Evolutionary conservation across 1,140 invertebrate genomes (phyloP).

Genomic region (Cardiocondyla obscurior): DNA sequence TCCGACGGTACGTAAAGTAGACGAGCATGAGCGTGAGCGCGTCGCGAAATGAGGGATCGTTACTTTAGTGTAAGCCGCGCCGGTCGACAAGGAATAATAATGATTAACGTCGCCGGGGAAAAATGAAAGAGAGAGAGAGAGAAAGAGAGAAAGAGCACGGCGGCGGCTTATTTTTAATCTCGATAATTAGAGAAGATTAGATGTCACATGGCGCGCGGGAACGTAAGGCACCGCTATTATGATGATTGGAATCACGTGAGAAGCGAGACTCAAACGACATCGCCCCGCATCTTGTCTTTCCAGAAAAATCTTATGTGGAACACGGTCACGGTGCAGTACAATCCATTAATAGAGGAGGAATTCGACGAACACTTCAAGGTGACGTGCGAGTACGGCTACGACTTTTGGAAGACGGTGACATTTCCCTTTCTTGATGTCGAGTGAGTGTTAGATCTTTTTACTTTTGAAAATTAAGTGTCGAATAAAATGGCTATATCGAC

Average conservation of each 20-base stretch:
- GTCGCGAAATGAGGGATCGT: slow-evolving; percentile 5
- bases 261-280: not conserved
- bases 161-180: slow-evolving; percentile 2
- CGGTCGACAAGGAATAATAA: slow-evolving; percentile 59
- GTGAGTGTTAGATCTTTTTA: slow-evolving; percentile 86
- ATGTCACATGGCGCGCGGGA: slow-evolving; percentile 27
- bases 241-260: not conserved
- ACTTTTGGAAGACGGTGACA: slow-evolving; percentile 98
- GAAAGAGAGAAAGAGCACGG: not conserved
- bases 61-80: slow-evolving; percentile 15
- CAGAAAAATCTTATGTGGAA: slow-evolving; percentile 98
- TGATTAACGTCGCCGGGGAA: slow-evolving; percentile 12
- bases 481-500: not conserved
- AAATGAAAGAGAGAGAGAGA: not conserved
- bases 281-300: slow-evolving; percentile 58
- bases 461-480: not conserved
- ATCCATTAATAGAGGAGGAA: slow-evolving; percentile 96
- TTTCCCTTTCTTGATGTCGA: slow-evolving; percentile 97
- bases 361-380: slow-evolving; percentile 98
- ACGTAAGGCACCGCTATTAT: slow-evolving; percentile 10
- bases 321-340: slow-evolving; percentile 97
- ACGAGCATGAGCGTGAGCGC: not conserved
- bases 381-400: slow-evolving; percentile 98
- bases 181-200: slow-evolving; percentile 42
- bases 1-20: slow-evolving; percentile 89